Evolutionary conservation across 2,797 vertebrate genomes (phyloP), one percentile per base, ranked within the genome.

Genomic region (Benthosema pterotum): DNA sequence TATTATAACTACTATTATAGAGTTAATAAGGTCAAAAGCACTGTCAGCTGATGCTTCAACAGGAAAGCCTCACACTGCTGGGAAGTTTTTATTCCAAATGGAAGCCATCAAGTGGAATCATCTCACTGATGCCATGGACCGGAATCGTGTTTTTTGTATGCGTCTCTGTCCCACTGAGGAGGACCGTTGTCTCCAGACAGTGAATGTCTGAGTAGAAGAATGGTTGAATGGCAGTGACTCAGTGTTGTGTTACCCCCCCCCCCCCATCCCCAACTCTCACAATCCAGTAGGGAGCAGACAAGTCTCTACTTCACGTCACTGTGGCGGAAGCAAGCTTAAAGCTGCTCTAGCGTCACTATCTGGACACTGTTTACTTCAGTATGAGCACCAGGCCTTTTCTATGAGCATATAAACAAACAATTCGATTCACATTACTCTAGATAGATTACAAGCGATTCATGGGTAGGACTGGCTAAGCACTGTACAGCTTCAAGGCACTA

Each of bases 191-290:
- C 81, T 45, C 74, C 63, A 81, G 74, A 83, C 85, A 82, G 79
- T 42, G 32, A 38, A 38, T 38, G 79, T 48, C 57, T 55, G 82
- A 16, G 69, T 67, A 79, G 69, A 73, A 78, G 74, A 80, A 75
- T 71, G 79, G 53, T 77, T 65, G 78, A 80, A 82, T 78, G 78
- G 82, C 82, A 77, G 72, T 88, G 87, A 88, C 72, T 91, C 89
- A 87, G 74, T 82, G 80, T 14, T 70, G 65, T 76, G 82, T 85
- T 86, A 86, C 83, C 83, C 74, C 63, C 64, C 75, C 52, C 2
- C 75, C 52, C 3, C 74, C 63, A 62, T 74, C 52, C 2, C 75
- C 52, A 1, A 80, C 87, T 88, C 84, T 87, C 84, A 78, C 78
- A 87, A 88, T 87, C 86, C 85, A 81, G 85, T 75, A 80, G 77